phyloP scores from a whole-genome alignment of 2,888 invertebrate genomes.

The Cacoxenus indagator region DNA sequence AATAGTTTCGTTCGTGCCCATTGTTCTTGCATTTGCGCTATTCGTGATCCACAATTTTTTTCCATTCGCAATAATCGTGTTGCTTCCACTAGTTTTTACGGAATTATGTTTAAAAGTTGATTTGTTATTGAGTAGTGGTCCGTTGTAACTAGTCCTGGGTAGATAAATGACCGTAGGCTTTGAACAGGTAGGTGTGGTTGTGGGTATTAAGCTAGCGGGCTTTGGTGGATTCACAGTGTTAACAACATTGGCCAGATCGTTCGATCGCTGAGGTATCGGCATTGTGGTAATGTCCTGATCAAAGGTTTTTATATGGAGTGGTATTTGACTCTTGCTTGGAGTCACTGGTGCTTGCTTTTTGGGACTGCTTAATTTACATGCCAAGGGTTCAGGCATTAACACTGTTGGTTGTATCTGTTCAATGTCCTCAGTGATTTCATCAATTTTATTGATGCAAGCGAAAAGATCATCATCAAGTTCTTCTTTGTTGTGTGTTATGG shows the following conservation, averaged over 20 bases:
- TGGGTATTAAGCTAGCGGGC: neutral
- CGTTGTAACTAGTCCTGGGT: neutral
- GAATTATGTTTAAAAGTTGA: neutral
- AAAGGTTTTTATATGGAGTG: neutral
- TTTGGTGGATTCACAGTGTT: neutral
- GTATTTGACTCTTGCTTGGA: neutral
- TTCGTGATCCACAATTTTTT: constrained; percentile 22
- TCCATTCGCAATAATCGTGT: constrained; percentile 10
- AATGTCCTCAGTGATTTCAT: constrained; percentile 61
- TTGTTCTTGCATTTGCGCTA: constrained; percentile 9
- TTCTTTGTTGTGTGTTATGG: constrained; percentile 53
- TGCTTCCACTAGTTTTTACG: neutral
- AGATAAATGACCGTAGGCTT: constrained; percentile 5
- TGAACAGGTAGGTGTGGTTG: neutral
- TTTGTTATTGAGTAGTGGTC: neutral
- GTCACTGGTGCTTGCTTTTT: constrained; percentile 32
- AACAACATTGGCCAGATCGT: neutral
- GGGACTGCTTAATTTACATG: constrained; percentile 45
- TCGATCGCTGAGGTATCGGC: neutral
- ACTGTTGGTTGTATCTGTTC: constrained; percentile 70
- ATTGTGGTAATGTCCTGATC: neutral
- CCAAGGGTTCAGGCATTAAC: constrained; percentile 50
- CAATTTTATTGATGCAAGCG: constrained; percentile 63
- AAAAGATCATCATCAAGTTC: constrained; percentile 65
- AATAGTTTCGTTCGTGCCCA: constrained; percentile 3